Evolutionary conservation across 2,797 vertebrate species (phyloP).

Genomic region (Pogonophryne albipinna): DNA sequence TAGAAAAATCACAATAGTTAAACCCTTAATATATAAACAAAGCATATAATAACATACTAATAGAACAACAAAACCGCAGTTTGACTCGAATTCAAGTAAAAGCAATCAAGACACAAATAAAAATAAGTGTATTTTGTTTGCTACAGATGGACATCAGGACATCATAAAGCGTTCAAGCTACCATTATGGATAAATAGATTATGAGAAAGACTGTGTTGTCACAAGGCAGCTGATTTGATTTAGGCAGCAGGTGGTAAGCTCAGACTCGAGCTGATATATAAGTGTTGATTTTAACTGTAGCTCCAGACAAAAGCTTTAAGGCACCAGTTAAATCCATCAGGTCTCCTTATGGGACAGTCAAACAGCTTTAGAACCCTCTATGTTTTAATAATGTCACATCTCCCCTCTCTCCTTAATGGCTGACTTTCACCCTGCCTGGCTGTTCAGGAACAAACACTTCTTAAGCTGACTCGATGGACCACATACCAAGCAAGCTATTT

Average conservation of each 20-base stretch:
- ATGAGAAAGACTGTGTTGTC: neutral
- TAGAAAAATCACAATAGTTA: neutral
- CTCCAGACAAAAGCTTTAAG: slow-evolving; percentile 4
- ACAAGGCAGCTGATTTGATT: slow-evolving; percentile 16
- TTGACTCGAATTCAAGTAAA: neutral
- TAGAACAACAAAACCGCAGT: neutral
- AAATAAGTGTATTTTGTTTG: neutral
- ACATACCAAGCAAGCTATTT: neutral
- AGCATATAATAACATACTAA: neutral
- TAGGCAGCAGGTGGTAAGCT: slow-evolving; percentile 23
- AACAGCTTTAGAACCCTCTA: neutral
- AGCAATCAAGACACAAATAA: neutral
- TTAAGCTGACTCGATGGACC: neutral
- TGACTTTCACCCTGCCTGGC: neutral
- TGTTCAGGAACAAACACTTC: neutral
- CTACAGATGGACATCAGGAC: neutral
- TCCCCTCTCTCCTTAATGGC: neutral
- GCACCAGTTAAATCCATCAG: neutral
- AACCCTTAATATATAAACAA: neutral
- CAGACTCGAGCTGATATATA: neutral
- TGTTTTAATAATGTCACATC: neutral
- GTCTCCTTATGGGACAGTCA: neutral
- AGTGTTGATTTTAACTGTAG: neutral
- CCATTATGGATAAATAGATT: neutral
- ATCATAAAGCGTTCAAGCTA: neutral